Conservation (phyloP, 2,888 invertebrate species). For the Dugesia japonica region DNA sequence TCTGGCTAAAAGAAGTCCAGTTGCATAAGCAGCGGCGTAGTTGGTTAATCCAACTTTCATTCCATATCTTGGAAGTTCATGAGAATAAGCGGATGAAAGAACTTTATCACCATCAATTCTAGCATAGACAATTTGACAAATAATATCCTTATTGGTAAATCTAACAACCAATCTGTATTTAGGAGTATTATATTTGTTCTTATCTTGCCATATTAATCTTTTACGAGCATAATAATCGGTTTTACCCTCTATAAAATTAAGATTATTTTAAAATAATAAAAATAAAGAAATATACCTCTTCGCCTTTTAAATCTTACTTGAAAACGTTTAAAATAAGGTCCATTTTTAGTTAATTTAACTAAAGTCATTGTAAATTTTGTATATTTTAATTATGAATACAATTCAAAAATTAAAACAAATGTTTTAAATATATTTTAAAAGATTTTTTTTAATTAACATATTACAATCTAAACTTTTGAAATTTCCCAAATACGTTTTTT, state of each 20-base stretch:
- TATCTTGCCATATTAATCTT: constrained; percentile 85
- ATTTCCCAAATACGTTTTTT: too few species aligned
- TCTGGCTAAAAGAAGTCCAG: constrained; percentile 81
- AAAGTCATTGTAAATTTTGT: background rate
- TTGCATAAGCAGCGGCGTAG: constrained; percentile 81
- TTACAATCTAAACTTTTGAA: too few species aligned
- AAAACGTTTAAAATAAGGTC: background rate
- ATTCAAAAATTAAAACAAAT: background rate
- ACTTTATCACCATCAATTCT: constrained; percentile 93
- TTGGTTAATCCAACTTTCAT: constrained; percentile 94
- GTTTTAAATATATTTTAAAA: too few species aligned
- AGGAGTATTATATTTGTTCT: constrained; percentile 99
- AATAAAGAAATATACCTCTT: background rate
- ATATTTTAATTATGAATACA: background rate
- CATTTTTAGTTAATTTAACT: background rate
- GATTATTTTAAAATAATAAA: too few species aligned
- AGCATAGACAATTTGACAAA: constrained; percentile 76
- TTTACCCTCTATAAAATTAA: constrained; percentile 50
- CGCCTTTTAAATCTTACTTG: background rate
- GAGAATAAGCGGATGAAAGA: constrained; percentile 87
- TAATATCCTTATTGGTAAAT: constrained; percentile 89
- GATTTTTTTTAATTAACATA: too few species aligned
- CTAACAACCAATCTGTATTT: constrained; percentile 95
- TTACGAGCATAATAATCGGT: constrained; percentile 98
- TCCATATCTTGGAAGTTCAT: constrained; percentile 85